Conservation (phyloP, 2,797 vertebrate genomes). For the Tragelaphus oryx region DNA sequence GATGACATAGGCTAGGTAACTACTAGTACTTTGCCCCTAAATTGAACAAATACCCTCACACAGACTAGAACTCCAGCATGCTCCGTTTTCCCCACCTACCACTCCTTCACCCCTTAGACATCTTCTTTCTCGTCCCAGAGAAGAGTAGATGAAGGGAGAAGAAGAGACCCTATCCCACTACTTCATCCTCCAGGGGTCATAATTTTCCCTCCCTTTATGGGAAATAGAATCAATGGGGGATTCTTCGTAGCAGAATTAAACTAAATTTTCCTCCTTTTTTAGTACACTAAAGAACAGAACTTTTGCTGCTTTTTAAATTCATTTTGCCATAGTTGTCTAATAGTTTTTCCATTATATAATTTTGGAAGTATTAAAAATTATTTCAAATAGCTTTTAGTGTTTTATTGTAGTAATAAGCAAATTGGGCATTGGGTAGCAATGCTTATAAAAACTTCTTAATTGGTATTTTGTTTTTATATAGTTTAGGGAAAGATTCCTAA, state of each 20-base stretch:
- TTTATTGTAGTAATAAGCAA: background rate
- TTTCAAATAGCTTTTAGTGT: background rate
- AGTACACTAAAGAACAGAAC: background rate
- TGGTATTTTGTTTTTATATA: background rate
- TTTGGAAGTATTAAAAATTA: conserved; percentile 18
- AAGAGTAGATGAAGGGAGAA: background rate
- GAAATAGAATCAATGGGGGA: background rate
- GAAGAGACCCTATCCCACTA: background rate
- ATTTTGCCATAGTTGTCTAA: background rate
- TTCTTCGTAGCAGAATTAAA: background rate
- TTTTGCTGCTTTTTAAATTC: background rate
- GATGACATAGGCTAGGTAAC: background rate
- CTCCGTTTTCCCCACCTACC: background rate
- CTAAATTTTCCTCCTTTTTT: background rate
- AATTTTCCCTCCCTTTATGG: background rate
- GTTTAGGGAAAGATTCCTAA: background rate
- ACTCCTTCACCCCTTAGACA: background rate
- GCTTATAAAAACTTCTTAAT: background rate
- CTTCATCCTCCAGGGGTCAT: background rate
- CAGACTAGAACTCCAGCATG: background rate
- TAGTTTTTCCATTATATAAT: background rate
- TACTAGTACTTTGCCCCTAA: background rate
- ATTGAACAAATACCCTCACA: background rate
- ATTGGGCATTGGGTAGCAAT: background rate
- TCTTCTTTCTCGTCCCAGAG: background rate